Evolutionary conservation across 2,113 vertebrate genomes (phyloP).

Genomic region (Lucifuga dentata): DNA sequence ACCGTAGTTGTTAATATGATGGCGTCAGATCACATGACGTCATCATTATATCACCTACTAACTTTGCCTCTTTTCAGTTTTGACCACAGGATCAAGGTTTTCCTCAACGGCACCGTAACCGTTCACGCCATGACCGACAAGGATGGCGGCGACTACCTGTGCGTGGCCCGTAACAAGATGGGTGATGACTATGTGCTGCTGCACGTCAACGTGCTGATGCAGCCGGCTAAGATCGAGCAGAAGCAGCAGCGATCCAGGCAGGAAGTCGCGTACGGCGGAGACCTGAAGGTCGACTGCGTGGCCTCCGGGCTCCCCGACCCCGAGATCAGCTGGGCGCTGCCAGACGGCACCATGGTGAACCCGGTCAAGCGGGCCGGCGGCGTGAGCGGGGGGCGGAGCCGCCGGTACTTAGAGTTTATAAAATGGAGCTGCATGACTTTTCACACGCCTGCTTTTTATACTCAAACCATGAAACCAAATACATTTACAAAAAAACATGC

Average conservation of each 20-base stretch:
- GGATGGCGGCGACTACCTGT: conserved; percentile 92
- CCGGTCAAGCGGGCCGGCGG: conserved; percentile 80
- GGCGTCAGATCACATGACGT: too few relatives aligned
- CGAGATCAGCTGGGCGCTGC: conserved; percentile 91
- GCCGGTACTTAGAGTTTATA: too few relatives aligned
- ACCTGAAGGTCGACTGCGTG: conserved; percentile 91
- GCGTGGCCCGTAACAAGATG: conserved; percentile 89
- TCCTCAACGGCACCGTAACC: conserved; percentile 87
- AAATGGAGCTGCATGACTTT: too few relatives aligned
- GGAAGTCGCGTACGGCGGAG: conserved; percentile 85
- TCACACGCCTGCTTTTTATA: too few relatives aligned
- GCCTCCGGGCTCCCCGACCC: conserved; percentile 92
- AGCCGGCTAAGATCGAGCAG: conserved; percentile 89
- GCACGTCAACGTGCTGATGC: conserved; percentile 87
- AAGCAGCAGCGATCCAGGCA: conserved; percentile 81
- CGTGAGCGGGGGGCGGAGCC: conserved; percentile 74
- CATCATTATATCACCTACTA: too few relatives aligned
- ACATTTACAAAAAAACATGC: too few relatives aligned
- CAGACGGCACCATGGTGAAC: conserved; percentile 92
- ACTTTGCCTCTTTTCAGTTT: conserved; percentile 79
- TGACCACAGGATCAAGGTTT: conserved; percentile 87
- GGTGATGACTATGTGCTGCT: conserved; percentile 89
- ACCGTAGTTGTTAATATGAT: too few relatives aligned
- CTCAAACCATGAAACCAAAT: too few relatives aligned
- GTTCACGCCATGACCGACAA: conserved; percentile 86